These are phyloP conservation scores for Octopus sinensis DNA, from an alignment of 1,140 invertebrate species.

Conservation along the genomic window DNA sequence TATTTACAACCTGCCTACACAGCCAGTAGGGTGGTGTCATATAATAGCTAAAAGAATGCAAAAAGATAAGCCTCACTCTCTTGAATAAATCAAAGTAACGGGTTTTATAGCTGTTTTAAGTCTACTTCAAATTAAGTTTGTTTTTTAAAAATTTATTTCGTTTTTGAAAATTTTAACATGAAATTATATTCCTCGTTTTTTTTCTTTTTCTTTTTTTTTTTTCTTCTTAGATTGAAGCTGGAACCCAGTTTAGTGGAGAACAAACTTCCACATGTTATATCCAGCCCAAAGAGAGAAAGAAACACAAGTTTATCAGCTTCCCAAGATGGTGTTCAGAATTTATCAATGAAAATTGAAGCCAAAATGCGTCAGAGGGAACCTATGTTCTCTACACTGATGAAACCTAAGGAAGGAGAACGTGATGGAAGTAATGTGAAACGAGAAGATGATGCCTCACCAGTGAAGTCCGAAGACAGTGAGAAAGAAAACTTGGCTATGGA, in stretches of 20 bases:
- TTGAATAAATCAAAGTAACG: no score
- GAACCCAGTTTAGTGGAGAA: background rate
- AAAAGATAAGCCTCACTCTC: no score
- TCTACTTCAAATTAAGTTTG: no score
- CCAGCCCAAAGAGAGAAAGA: background rate
- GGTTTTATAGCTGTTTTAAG: no score
- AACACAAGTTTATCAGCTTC: constrained; percentile 6
- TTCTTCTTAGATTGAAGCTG: background rate
- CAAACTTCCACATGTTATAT: background rate
- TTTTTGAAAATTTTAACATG: no score
- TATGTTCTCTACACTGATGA: background rate
- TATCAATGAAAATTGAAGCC: constrained; percentile 5
- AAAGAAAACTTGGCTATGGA: constrained; percentile 37
- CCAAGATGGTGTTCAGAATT: constrained; percentile 5
- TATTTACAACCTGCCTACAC: no score
- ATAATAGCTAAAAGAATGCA: no score
- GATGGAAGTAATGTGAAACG: constrained; percentile 9
- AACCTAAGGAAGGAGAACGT: constrained; percentile 17
- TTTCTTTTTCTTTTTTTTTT: background rate
- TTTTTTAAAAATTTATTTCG: no score
- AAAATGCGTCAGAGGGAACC: background rate
- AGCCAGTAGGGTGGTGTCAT: no score
- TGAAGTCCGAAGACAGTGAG: constrained; percentile 39
- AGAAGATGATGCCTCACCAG: constrained; percentile 25
- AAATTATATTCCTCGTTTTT: background rate